Conservation (phyloP, 2,113 vertebrate genomes). For the Toxostoma redivivum region DNA sequence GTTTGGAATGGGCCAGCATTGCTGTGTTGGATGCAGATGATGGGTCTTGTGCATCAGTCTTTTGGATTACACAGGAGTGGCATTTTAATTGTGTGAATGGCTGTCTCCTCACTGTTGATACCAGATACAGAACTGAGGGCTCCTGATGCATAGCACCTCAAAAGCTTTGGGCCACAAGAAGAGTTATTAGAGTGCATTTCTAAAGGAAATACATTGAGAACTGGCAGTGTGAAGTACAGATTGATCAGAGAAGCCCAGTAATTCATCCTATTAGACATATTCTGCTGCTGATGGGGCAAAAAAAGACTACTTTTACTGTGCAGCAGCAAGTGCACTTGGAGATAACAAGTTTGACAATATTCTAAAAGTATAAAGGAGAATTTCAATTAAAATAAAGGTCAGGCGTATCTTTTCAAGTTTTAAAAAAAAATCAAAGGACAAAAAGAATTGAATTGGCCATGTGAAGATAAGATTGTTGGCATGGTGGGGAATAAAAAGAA, state of each 20-base stretch:
- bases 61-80: background rate
- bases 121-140: background rate
- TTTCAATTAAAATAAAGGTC: slow-evolving; percentile 13
- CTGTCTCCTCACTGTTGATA: background rate
- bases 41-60: background rate
- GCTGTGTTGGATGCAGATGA: background rate
- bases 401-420: background rate
- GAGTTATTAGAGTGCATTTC: background rate
- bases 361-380: background rate
- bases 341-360: background rate
- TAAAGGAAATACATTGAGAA: background rate
- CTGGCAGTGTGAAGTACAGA: background rate
- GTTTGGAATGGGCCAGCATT: background rate
- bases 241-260: background rate
- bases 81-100: background rate
- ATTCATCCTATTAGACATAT: background rate
- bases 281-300: background rate
- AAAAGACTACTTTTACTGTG: background rate
- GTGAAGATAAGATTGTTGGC: background rate
- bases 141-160: background rate
- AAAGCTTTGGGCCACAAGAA: background rate
- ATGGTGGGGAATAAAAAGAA: background rate
- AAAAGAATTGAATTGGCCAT: background rate
- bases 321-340: background rate
- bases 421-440: background rate